Evolutionary conservation across 2,113 vertebrate species (phyloP).

Genomic region (Cynopterus brachyotis): DNA sequence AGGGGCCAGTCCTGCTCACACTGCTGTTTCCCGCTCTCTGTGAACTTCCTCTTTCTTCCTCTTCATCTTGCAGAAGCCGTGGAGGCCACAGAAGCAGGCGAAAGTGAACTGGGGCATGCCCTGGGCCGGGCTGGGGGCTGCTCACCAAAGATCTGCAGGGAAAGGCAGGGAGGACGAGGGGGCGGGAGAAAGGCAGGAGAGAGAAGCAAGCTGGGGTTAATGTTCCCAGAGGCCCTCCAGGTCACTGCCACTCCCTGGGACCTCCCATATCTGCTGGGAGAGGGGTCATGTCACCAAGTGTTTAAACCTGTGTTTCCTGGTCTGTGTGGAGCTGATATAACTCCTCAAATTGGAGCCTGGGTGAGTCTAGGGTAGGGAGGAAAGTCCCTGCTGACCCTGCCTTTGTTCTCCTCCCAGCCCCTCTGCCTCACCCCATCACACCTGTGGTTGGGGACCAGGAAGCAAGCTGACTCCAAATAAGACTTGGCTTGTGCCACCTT

Average conservation of each 20-base stretch:
- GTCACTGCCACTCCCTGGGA: neutral
- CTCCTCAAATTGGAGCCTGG: neutral
- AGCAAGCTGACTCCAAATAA: neutral
- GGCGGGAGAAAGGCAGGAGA: conserved; percentile 52
- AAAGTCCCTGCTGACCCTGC: neutral
- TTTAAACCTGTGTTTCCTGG: neutral
- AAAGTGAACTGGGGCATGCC: conserved; percentile 97
- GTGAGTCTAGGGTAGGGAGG: neutral
- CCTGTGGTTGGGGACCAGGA: neutral
- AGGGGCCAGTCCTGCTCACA: conserved; percentile 79
- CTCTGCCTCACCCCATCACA: neutral
- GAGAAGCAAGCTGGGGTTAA: conserved; percentile 62
- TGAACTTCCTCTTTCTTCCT: conserved; percentile 85
- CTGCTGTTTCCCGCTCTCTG: conserved; percentile 83
- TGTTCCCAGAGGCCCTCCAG: neutral
- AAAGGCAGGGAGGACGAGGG: conserved; percentile 33
- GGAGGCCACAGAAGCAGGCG: conserved; percentile 96
- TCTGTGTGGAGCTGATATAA: neutral
- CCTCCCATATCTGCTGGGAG: neutral
- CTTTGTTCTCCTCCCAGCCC: neutral
- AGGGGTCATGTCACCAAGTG: neutral
- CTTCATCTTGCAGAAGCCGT: conserved; percentile 91
- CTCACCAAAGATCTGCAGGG: conserved; percentile 67
- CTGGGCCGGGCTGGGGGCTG: conserved; percentile 66
- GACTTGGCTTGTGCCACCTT: neutral